Evolutionary conservation across 2,797 vertebrate species (phyloP), one percentile per base, ranked within the genome.

Genomic region (Lerista edwardsae): DNA sequence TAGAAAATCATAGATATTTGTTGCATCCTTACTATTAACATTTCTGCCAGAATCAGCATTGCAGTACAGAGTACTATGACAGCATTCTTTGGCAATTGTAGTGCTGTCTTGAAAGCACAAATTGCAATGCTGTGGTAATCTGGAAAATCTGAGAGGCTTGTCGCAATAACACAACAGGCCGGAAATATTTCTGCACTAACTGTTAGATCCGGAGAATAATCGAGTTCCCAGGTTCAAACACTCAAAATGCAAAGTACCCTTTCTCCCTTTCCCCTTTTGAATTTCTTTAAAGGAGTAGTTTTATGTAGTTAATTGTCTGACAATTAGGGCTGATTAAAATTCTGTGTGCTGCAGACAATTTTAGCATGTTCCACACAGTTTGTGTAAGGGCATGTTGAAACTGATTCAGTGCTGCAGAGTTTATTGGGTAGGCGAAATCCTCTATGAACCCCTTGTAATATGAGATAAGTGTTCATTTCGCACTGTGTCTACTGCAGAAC

Each of bases 1-100:
- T 79, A 8, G n/a, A 62, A 73, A 84, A 79, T 64, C 31, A 44
- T 75, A 79, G 68, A 64, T 73, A 84, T 51, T 73, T 84, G 75
- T 44, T 9, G 31, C 8, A 21, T 34, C 5, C 14, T 10, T 44
- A n/a, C 36, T 83, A 17, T 78, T 77, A 71, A n/a, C 10, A 47
- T 55, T 71, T 41, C 68, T 71, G 67, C 67, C n/a, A 84, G 55
- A 78, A 34, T 76, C 55, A 71, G 47, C 57, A 61, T 62, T 41
- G 51, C 72, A 84, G 39, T 72, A 57, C 25, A 12, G 39, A 73
- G n/a, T 55, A 25, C 59, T 72, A 11, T 72, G 41, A 84, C 78
- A 64, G 75, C 41, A 84, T 76, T 84, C 25, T 84, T 61, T 78
- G 15, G 12, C 57, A 64, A 41, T 47, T 31, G 41, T 78, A 1